Evolutionary conservation across 1,140 invertebrate species (phyloP).

Genomic region (Brevipalpus yothersi): DNA sequence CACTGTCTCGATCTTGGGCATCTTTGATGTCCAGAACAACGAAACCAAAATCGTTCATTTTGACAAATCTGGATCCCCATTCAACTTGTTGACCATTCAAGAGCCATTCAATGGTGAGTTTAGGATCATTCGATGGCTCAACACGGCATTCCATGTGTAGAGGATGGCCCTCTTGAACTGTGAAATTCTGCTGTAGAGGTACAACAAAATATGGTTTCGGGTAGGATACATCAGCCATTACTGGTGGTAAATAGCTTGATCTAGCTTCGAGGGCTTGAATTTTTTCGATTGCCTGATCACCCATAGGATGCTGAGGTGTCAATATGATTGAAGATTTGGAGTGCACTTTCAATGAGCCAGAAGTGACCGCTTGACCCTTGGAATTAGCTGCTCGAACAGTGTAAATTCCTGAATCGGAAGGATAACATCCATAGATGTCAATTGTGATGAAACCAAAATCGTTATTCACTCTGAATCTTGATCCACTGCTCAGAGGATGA

Average conservation of each 20-base stretch:
- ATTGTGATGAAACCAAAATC: conserved; percentile 85
- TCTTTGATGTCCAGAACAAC: conserved; percentile 29
- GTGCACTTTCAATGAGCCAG: conserved; percentile 57
- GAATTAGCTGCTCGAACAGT: conserved; percentile 2
- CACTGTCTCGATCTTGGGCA: conserved; percentile 21
- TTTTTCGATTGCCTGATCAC: conserved; percentile 78
- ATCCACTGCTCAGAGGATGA: conserved; percentile 52
- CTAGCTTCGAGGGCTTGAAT: conserved; percentile 62
- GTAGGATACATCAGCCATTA: conserved; percentile 37
- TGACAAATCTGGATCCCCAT: conserved; percentile 33
- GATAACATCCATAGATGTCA: conserved; percentile 67
- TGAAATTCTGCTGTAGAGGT: conserved; percentile 55
- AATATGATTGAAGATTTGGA: conserved; percentile 40
- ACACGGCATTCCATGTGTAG: conserved; percentile 86
- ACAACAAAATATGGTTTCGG: conserved; percentile 66
- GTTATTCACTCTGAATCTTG: conserved; percentile 74
- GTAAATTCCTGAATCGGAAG: conserved; percentile 78
- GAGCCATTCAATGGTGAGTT: conserved; percentile 85
- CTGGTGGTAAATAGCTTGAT: conserved; percentile 22
- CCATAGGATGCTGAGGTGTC: conserved; percentile 69
- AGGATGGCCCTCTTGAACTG: conserved; percentile 56
- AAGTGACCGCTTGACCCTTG: conserved; percentile 54
- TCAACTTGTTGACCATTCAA: conserved; percentile 68
- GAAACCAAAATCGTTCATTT: conserved; percentile 29
- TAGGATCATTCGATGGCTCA: conserved; percentile 77